phyloP scores from a whole-genome alignment of 2,797 vertebrate species.

The Clarias fuscus region DNA sequence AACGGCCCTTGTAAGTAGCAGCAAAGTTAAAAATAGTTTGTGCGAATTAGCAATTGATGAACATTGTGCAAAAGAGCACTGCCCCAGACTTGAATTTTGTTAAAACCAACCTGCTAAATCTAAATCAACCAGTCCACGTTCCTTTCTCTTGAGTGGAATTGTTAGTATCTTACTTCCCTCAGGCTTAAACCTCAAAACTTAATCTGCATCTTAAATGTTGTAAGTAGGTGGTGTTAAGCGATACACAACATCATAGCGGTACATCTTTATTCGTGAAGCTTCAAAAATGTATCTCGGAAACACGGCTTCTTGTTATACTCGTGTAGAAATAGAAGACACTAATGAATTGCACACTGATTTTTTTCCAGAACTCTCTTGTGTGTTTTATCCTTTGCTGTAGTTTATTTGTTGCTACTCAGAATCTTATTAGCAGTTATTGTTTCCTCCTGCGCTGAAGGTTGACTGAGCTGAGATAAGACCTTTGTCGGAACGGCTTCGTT shows the following conservation, averaged over 20 bases:
- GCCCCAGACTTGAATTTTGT: background rate
- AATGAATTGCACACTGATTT: background rate
- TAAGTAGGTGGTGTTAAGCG: background rate
- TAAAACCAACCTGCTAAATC: background rate
- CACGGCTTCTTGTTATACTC: background rate
- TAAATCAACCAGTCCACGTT: background rate
- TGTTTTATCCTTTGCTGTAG: constrained; percentile 24
- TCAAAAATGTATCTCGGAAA: background rate
- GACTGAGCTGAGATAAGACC: constrained; percentile 57
- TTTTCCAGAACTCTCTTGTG: background rate
- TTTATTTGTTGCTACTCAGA: constrained; percentile 53
- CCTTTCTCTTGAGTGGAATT: background rate
- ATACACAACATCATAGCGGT: background rate
- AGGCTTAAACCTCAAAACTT: no score
- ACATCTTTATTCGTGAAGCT: background rate
- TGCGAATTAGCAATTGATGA: no score
- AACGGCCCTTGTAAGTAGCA: no score
- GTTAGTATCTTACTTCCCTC: background rate
- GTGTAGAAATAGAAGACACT: background rate
- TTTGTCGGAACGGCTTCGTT: constrained; percentile 69
- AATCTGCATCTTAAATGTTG: background rate
- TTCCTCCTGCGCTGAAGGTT: constrained; percentile 66
- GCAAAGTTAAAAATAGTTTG: no score
- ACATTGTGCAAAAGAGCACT: background rate
- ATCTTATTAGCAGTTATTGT: constrained; percentile 69